Base-by-base conservation (phyloP, 1,140 invertebrate species). In the Drosophila leontia region DNA sequence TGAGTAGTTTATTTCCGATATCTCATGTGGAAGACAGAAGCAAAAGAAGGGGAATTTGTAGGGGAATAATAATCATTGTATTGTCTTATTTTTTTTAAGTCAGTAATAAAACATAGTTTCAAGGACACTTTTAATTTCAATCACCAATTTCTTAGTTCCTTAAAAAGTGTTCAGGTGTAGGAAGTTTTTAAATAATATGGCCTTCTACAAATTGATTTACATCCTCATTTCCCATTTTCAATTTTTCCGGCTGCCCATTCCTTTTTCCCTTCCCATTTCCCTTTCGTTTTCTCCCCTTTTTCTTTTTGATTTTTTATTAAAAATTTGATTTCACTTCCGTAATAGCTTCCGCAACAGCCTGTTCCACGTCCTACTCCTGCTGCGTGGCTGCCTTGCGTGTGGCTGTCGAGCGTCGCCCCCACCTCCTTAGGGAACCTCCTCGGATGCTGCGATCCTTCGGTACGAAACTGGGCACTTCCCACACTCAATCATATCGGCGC, bases 401-500 rank as follows among this genome's bases (percentile, higher is more conserved):
- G 85, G 48, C 85, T 86, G 85, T 88, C 85, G 85, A 85, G 53
- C 78, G 85, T 68, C 80, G 78, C 69, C 63, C 53, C 65, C 68
- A 13, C 57, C 55, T 59, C 39, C 17, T 0, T 0, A 12, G 32
- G 62, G 11, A n/a, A 26, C 29, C 29, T n/a, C 15, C 26, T 62
- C 45, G 15, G 47, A 19, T 34, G 15, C 55, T n/a, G 53, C 19
- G 35, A 42, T 55, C 50, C 47, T 47, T 15, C 15, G 37, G 32
- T 32, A 39, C 45, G 68, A 9, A 34, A 39, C 47, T 45, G 5
- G 9, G 51, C 39, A 65, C 85, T 90, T 88, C 84, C 85, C 86
- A 90, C 85, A 90, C 78, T 90, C 71, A 79, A 75, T 90, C 81
- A 80, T 85, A 85, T 75, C 67, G 65, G 63, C 64, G 59, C 79